Percentiles rank a stretch among this genome's conserved stretches.
phyloP scores from a whole-genome alignment of 2,113 vertebrate genomes.

The Thalassarche chlororhynchos region DNA sequence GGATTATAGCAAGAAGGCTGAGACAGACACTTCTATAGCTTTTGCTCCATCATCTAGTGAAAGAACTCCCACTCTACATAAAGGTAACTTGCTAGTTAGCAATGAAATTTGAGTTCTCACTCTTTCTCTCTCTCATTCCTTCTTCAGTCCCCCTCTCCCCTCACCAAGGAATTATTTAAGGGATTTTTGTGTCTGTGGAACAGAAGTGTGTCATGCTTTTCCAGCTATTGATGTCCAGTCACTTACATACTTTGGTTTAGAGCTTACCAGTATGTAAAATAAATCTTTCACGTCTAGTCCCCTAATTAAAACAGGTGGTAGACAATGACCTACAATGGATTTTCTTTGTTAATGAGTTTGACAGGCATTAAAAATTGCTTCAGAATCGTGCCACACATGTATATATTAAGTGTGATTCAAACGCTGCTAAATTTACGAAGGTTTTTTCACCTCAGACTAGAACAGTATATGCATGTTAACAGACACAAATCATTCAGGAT shows the following conservation, averaged over 20 bases:
- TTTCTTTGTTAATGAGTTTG: neutral
- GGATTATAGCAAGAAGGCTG: constrained; percentile 91
- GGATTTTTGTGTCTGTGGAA: neutral
- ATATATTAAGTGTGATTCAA: neutral
- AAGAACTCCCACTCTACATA: constrained; percentile 80
- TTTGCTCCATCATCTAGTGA: constrained; percentile 83
- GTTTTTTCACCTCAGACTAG: neutral
- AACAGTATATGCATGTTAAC: neutral
- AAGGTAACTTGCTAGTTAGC: constrained; percentile 80
- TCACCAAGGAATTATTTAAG: neutral
- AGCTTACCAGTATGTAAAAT: neutral
- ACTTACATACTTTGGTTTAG: neutral
- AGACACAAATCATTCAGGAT: neutral
- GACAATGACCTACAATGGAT: neutral
- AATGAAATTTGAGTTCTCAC: neutral
- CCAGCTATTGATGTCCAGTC: neutral
- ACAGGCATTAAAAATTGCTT: neutral
- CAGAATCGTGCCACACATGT: neutral
- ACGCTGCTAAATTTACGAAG: neutral
- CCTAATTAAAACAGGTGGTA: neutral
- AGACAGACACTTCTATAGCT: constrained; percentile 85
- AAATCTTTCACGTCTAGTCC: neutral
- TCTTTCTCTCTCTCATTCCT: neutral
- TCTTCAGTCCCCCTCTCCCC: neutral
- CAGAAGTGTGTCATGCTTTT: neutral